Evolutionary conservation across 2,888 invertebrate species (phyloP).

Genomic region (Diloba caeruleocephala): DNA sequence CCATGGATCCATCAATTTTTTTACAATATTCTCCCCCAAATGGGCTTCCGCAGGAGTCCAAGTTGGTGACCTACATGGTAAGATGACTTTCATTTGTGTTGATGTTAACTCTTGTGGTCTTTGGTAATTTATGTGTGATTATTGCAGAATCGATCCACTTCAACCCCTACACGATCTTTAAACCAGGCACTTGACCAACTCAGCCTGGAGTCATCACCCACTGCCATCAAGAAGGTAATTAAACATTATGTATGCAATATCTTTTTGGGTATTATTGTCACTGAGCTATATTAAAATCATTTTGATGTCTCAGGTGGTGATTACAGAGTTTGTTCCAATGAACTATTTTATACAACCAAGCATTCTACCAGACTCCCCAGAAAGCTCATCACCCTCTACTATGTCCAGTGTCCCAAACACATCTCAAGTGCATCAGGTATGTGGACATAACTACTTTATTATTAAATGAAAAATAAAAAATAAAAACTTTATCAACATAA

Average conservation of each 20-base stretch:
- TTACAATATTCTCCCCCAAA: conserved; percentile 90
- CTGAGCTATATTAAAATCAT: background rate
- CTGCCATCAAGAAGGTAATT: conserved; percentile 72
- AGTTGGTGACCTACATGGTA: conserved; percentile 95
- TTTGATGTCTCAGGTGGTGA: conserved; percentile 64
- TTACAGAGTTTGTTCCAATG: conserved; percentile 80
- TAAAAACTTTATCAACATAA: too few species aligned
- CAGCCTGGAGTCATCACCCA: conserved; percentile 75
- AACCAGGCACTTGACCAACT: conserved; percentile 75
- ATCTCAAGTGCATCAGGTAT: conserved; percentile 82
- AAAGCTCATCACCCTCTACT: conserved; percentile 70
- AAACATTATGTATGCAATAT: background rate
- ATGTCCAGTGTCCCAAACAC: conserved; percentile 63
- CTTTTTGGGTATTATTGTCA: background rate
- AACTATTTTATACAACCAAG: conserved; percentile 70
- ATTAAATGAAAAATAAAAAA: too few species aligned
- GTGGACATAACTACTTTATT: background rate
- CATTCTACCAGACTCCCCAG: conserved; percentile 75
- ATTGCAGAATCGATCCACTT: conserved; percentile 77
- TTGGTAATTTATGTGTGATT: conserved; percentile 15
- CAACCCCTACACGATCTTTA: conserved; percentile 72
- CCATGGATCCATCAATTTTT: conserved; percentile 93
- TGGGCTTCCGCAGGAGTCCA: conserved; percentile 95
- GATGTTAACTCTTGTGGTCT: conserved; percentile 11
- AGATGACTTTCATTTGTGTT: conserved; percentile 23